phyloP scores from a whole-genome alignment of 2,797 vertebrate species.

The Artibeus jamaicensis region DNA sequence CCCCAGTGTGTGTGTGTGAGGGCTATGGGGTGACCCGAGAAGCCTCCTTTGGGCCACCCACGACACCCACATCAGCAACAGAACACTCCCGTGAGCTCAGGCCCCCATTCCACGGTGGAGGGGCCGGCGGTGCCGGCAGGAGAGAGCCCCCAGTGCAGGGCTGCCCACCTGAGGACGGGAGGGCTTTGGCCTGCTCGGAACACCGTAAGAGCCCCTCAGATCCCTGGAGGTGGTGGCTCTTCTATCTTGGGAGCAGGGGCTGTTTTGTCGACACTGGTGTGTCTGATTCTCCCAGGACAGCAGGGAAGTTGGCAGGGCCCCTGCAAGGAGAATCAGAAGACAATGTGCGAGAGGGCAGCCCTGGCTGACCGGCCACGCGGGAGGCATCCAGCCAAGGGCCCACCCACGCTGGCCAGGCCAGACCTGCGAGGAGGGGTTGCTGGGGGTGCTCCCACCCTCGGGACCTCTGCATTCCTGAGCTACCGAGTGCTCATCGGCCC shows the following conservation, averaged over 20 bases:
- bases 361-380: not conserved
- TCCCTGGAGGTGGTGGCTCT: rapidly evolving
- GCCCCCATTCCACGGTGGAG: not conserved
- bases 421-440: not conserved
- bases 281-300: not conserved
- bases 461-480: not conserved
- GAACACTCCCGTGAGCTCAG: not conserved
- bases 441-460: not conserved
- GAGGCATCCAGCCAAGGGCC: conserved; percentile 49
- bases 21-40: not conserved
- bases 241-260: not conserved
- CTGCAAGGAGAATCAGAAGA: not conserved
- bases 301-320: not conserved
- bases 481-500: not conserved
- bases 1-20: not conserved
- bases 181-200: not conserved
- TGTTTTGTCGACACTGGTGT: not conserved
- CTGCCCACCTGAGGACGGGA: not conserved
- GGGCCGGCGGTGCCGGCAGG: not conserved
- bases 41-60: not conserved
- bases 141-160: not conserved
- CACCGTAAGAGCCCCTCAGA: not conserved
- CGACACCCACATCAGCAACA: not conserved
- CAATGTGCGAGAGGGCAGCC: not conserved
- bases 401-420: not conserved